Evolutionary conservation across 2,888 invertebrate genomes (phyloP).

Genomic region (Nephrotoma flavescens): DNA sequence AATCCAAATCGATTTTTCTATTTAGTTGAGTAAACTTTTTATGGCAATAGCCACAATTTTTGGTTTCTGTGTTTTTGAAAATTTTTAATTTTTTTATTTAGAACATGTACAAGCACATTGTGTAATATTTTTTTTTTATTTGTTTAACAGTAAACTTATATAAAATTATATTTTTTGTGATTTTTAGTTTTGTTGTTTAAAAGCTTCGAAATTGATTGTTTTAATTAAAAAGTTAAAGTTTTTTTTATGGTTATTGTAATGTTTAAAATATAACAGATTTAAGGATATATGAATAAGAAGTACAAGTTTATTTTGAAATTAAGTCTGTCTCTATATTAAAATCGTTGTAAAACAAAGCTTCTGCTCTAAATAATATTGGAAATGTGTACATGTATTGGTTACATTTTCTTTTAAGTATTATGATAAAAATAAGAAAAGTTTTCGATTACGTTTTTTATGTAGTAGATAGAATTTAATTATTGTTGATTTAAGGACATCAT

Average conservation of each 20-base stretch:
- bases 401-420: neutral
- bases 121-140: too few relatives aligned
- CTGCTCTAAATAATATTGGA: neutral
- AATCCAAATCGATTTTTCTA: too few relatives aligned
- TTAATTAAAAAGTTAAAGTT: neutral
- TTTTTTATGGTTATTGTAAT: neutral
- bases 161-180: neutral
- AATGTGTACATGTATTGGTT: neutral
- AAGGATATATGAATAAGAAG: neutral
- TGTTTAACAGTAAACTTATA: too few relatives aligned
- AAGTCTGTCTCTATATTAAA: neutral
- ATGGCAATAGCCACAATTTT: too few relatives aligned
- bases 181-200: neutral
- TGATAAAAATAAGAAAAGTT: too few relatives aligned
- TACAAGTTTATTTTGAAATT: neutral
- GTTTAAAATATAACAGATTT: neutral
- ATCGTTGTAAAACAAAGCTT: neutral
- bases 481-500: neutral
- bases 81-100: too few relatives aligned
- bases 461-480: neutral
- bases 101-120: too few relatives aligned
- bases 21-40: too few relatives aligned
- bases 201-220: neutral
- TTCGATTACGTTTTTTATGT: neutral
- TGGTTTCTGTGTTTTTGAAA: too few relatives aligned